Percentiles rank a stretch among this genome's conserved stretches.
Conservation (phyloP, 2,888 invertebrate species). For the Phyllotreta cruciferae region DNA sequence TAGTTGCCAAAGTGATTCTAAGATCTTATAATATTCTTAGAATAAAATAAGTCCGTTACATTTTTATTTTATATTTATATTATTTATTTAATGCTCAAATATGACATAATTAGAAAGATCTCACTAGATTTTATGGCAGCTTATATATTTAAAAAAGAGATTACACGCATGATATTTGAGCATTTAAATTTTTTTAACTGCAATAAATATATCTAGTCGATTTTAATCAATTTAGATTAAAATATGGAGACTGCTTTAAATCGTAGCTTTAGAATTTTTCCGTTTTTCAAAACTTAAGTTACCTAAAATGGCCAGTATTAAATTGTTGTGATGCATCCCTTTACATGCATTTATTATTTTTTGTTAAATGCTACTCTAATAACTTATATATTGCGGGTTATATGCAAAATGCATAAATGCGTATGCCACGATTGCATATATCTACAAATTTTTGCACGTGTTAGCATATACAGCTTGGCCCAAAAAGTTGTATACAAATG, state of each 20-base stretch:
- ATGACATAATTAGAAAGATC: not conserved
- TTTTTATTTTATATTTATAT: no score
- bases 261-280: constrained; percentile 15
- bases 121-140: not conserved
- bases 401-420: no score
- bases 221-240: constrained; percentile 11
- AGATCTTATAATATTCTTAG: no score
- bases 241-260: constrained; percentile 22
- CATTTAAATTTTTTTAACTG: not conserved
- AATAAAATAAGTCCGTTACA: no score
- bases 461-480: no score
- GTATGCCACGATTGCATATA: no score
- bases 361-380: constrained; percentile 24
- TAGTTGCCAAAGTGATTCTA: no score
- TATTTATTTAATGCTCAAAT: no score
- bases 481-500: no score
- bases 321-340: constrained; percentile 28
- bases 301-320: constrained; percentile 29
- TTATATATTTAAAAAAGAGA: no score
- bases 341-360: constrained; percentile 24
- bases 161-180: not conserved
- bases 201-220: constrained; percentile 15
- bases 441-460: no score
- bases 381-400: no score
- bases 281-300: constrained; percentile 8